phyloP scores from a whole-genome alignment of 2,888 invertebrate species.

The Seira sanloemensis region DNA sequence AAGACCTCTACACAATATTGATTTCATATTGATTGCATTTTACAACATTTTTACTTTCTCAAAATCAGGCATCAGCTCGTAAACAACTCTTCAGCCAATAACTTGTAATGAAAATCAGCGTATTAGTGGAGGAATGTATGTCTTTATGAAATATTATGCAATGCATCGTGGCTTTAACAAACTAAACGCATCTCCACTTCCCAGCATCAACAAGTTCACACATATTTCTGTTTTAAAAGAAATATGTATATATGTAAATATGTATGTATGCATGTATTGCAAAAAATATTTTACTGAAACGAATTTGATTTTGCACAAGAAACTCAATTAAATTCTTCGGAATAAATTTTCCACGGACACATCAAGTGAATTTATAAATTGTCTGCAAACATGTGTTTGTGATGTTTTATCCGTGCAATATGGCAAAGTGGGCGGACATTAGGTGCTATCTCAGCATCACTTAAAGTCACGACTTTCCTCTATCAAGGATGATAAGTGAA shows the following conservation, averaged over 20 bases:
- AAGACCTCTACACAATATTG: neutral
- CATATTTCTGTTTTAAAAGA: too few relatives aligned
- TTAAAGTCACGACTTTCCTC: constrained; percentile 42
- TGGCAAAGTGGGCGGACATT: constrained; percentile 7
- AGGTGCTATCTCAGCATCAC: constrained; percentile 30
- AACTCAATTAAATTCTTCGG: neutral
- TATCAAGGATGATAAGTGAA: constrained; percentile 25
- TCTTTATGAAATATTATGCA: too few relatives aligned
- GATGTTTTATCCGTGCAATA: neutral
- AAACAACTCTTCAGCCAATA: neutral
- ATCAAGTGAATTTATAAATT: neutral
- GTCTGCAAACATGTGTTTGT: neutral
- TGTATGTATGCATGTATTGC: too few relatives aligned
- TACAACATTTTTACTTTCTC: neutral
- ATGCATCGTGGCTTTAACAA: too few relatives aligned
- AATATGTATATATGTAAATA: too few relatives aligned
- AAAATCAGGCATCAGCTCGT: neutral
- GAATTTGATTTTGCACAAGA: neutral
- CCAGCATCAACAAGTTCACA: too few relatives aligned
- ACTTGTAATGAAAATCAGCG: too few relatives aligned
- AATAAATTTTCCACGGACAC: too few relatives aligned
- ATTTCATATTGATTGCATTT: neutral
- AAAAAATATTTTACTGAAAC: too few relatives aligned
- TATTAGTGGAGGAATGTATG: too few relatives aligned
- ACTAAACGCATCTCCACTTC: too few relatives aligned